A percentile compares a stretch with the other conserved stretches of the same genome.
Evolutionary conservation across 1,140 invertebrate species (phyloP).

Genomic region (Cyrtorhinus lividipennis): DNA sequence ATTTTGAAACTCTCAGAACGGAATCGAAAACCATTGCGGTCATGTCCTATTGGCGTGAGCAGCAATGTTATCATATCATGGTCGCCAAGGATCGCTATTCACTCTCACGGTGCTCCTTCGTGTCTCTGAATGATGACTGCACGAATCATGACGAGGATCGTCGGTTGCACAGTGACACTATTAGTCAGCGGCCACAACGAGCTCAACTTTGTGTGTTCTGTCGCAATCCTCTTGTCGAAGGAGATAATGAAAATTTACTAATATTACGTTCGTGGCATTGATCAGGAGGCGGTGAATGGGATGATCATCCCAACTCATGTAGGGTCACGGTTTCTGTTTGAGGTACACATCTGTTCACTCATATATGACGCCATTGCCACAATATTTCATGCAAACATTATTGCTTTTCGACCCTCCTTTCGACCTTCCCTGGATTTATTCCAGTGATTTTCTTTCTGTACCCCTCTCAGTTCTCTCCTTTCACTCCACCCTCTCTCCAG

Average conservation of each 20-base stretch:
- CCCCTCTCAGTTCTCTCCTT: background rate
- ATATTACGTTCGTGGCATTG: background rate
- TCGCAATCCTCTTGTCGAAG: no score
- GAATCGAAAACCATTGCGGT: no score
- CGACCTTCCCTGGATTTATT: background rate
- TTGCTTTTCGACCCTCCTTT: constrained; percentile 4
- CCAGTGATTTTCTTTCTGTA: background rate
- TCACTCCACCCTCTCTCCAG: background rate
- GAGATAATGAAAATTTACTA: background rate
- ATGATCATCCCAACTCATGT: background rate
- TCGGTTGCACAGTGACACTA: no score
- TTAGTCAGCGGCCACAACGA: no score
- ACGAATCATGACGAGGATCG: no score
- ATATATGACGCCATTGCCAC: background rate
- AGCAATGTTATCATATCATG: no score
- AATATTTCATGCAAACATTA: constrained; percentile 8
- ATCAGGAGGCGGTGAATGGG: background rate
- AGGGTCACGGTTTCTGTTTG: background rate
- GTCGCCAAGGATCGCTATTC: no score
- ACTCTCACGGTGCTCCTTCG: no score
- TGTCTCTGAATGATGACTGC: no score
- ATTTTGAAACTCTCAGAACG: no score
- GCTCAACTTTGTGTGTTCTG: no score
- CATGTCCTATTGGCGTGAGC: no score
- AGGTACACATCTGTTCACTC: constrained; percentile 5